phyloP scores from a whole-genome alignment of 2,888 invertebrate genomes.

The Aphelenchoides bicaudatus region DNA sequence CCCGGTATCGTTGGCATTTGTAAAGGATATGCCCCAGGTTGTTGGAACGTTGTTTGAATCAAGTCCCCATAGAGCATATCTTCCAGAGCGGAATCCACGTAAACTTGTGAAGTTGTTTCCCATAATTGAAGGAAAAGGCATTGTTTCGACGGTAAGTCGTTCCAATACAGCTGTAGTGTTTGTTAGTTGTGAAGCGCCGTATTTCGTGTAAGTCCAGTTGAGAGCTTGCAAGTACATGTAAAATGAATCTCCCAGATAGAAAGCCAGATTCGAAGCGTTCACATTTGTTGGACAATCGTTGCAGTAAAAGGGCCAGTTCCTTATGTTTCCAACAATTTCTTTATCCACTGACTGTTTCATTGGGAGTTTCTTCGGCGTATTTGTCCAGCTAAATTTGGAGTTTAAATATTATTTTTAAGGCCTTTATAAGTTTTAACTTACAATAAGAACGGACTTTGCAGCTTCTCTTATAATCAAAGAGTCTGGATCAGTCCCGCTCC shows the following conservation, averaged over 20 bases:
- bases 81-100: neutral
- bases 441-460: conserved; percentile 7
- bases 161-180: conserved; percentile 20
- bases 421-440: neutral
- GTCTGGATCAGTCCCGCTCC: neutral
- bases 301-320: conserved; percentile 9
- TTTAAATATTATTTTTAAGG: neutral
- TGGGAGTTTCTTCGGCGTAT: neutral
- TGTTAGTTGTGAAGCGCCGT: conserved; percentile 1
- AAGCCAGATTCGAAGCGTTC: conserved; percentile 6
- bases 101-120: conserved; percentile 10
- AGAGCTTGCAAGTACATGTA: neutral
- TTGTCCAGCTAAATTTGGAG: conserved; percentile 5
- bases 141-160: no score
- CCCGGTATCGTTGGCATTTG: neutral
- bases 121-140: no score
- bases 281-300: neutral
- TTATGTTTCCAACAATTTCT: conserved; percentile 4
- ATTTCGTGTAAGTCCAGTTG: neutral
- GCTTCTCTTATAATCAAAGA: neutral
- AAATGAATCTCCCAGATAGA: conserved; percentile 7
- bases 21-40: neutral
- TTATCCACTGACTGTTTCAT: neutral
- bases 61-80: neutral
- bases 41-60: neutral